Evolutionary conservation across 2,113 vertebrate species (phyloP), one percentile per base, ranked within the genome.

Genomic region (Mastomys natalensis): DNA sequence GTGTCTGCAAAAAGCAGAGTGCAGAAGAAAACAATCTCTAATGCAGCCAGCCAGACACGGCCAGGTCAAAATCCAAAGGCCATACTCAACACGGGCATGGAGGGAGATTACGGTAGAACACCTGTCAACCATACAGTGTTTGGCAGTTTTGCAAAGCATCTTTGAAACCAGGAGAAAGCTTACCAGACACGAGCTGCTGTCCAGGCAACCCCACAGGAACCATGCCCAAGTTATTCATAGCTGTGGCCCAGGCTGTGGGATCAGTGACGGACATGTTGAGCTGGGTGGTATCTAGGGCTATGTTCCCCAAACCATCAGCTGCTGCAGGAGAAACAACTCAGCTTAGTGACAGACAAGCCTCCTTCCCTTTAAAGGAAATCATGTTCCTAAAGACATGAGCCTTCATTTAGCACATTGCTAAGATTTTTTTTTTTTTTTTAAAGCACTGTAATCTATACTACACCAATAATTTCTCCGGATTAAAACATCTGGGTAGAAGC

Each of bases 191-290:
- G 53, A 99, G 98, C 97, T 99, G 99, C 97, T 99, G 99, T 95
- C 99, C 99, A 31, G 98, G 98, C 97, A 99, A 97, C 90, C 99
- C 99, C 98, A 99, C 98, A 2, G 99, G 99, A 96, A 99, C 98
- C 98, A 99, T 99, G 95, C 99, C 99, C 95, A 99, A 96, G 98
- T 99, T 99, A 98, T 99, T 99, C 99, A 99, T 99, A 97, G 99
- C 99, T 0, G 99, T 99, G 89, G 99, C 99, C 99, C 99, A 99
- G 96, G 99, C 99, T 0, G 99, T 98, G 0, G 99, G 99, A 97
- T 99, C 99, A 9, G 99, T 97, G 76, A 99, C 98, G 1, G 99
- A 99, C 98, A 99, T 98, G 89, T 98, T 99, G 95, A 99, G 98
- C 97, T 99, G 99, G 80, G 98, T 99, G 43, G 99, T 99, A 93